Evolutionary conservation across 2,113 vertebrate genomes (phyloP).

Genomic region (Rousettus leschenaultii): DNA sequence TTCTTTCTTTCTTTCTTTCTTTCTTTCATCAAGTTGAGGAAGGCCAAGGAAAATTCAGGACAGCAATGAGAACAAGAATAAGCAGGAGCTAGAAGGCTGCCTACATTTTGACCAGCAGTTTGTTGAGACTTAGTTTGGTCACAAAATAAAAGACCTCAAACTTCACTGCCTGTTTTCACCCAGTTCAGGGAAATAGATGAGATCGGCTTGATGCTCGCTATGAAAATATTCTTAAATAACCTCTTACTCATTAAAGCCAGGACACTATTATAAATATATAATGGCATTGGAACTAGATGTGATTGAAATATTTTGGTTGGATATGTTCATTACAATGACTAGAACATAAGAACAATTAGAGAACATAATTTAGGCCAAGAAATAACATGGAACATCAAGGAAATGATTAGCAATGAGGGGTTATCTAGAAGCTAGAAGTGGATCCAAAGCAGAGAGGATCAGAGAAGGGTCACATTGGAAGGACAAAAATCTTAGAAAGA

Average conservation of each 20-base stretch:
- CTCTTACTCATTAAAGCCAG: accelerated
- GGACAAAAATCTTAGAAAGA: background rate
- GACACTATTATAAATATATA: accelerated
- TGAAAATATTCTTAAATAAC: accelerated
- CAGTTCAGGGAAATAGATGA: accelerated
- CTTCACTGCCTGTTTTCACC: background rate
- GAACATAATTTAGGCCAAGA: background rate
- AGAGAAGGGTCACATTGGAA: background rate
- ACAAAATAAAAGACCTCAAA: background rate
- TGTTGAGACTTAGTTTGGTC: background rate
- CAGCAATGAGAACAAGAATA: accelerated
- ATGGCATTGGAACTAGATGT: too few relatives aligned
- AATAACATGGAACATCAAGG: background rate
- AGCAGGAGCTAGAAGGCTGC: accelerated
- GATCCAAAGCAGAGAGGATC: background rate
- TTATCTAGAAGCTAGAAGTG: background rate
- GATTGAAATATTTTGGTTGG: background rate
- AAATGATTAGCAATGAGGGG: background rate
- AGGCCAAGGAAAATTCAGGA: background rate
- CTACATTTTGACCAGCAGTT: accelerated
- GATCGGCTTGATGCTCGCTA: too few relatives aligned
- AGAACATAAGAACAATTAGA: accelerated
- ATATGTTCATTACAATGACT: background rate
- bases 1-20: background rate
- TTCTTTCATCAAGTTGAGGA: background rate